A percentile compares a stretch with the other conserved stretches of the same genome.
These are phyloP conservation scores for Ochropleura plecta DNA, from an alignment of 2,888 invertebrate genomes.

Conservation along the genomic window DNA sequence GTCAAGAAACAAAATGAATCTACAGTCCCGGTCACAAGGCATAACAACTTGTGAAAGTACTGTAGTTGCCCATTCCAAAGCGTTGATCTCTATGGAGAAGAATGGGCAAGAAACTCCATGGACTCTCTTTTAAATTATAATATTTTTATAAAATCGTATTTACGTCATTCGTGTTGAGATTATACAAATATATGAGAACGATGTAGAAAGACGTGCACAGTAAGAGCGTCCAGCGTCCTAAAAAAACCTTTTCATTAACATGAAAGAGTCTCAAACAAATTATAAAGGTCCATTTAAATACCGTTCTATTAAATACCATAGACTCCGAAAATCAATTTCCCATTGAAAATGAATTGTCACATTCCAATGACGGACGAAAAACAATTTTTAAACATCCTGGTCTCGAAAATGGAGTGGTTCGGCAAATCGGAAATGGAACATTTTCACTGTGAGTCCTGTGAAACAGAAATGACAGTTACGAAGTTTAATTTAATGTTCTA, in stretches of 20 bases:
- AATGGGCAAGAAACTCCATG: too few relatives aligned
- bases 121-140: too few relatives aligned
- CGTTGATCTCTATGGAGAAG: too few relatives aligned
- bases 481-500: conserved; percentile 70
- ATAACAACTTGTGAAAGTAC: too few relatives aligned
- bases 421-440: conserved; percentile 78
- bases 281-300: neutral
- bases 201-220: too few relatives aligned
- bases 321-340: conserved; percentile 57
- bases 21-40: too few relatives aligned
- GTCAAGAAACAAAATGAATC: too few relatives aligned
- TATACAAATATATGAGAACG: too few relatives aligned
- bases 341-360: conserved; percentile 54
- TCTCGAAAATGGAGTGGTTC: conserved; percentile 66
- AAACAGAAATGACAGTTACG: conserved; percentile 80
- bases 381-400: conserved; percentile 70
- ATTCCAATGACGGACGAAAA: conserved; percentile 52
- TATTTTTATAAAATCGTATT: too few relatives aligned
- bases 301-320: neutral
- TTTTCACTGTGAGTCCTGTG: conserved; percentile 59
- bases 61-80: too few relatives aligned
- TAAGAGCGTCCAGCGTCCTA: too few relatives aligned
- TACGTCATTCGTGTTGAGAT: too few relatives aligned
- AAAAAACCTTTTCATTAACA: neutral
- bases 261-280: neutral